phyloP scores from a whole-genome alignment of 1,140 invertebrate species.

The Zaprionus ghesquierei region DNA sequence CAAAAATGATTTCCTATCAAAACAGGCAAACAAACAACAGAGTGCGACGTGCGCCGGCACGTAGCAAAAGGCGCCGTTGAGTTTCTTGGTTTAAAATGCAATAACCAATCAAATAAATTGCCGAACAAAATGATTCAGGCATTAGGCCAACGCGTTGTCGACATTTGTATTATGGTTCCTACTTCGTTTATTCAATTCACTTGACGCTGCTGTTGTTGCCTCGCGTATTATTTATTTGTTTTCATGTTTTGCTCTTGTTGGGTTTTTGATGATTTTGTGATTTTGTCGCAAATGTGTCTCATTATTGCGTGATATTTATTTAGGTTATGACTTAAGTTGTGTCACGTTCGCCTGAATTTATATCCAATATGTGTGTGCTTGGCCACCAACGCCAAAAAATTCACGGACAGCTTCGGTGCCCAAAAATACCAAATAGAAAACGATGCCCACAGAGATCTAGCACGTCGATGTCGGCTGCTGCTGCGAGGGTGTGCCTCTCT shows the following conservation, averaged over 20 bases:
- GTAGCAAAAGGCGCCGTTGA: constrained; percentile 52
- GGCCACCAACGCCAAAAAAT: constrained; percentile 60
- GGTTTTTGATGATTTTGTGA: constrained; percentile 34
- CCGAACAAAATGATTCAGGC: constrained; percentile 76
- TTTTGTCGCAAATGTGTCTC: constrained; percentile 77
- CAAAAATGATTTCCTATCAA: constrained; percentile 80
- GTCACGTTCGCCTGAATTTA: constrained; percentile 76
- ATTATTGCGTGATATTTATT: constrained; percentile 81
- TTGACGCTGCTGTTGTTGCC: constrained; percentile 1
- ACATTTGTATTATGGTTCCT: constrained; percentile 25
- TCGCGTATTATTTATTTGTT: constrained; percentile 10
- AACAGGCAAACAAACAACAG: constrained; percentile 54
- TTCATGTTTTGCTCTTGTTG: constrained; percentile 12
- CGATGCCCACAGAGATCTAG: constrained; percentile 64
- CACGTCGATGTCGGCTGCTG: constrained; percentile 11
- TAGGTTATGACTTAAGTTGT: constrained; percentile 81
- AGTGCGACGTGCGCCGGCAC: constrained; percentile 60
- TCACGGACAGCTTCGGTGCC: constrained; percentile 41
- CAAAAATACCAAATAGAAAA: constrained; percentile 30
- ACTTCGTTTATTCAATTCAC: neutral
- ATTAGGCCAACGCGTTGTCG: constrained; percentile 60
- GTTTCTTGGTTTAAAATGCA: constrained; percentile 75
- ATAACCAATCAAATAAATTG: constrained; percentile 81
- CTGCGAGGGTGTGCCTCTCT: constrained; percentile 25
- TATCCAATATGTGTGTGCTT: constrained; percentile 80